A percentile compares a stretch with the other conserved stretches of the same genome.
Evolutionary conservation across 2,797 vertebrate genomes (phyloP).

Genomic region (Hypotaenidia okinawae): DNA sequence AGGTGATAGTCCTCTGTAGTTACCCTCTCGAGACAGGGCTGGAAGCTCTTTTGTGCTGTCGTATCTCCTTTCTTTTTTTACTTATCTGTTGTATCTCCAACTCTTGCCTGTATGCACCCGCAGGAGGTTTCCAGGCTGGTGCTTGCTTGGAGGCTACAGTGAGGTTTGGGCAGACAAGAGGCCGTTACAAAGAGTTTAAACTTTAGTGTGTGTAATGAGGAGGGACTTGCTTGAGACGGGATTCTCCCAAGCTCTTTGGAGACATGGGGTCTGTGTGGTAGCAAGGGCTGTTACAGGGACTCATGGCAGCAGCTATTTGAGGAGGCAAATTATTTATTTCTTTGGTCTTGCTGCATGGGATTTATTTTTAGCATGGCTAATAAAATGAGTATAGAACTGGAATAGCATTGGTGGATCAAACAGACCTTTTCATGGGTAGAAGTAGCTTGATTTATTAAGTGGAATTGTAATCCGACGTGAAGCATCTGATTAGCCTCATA

Average conservation of each 20-base stretch:
- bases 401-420: background rate
- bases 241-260: background rate
- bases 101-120: background rate
- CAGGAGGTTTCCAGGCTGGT: background rate
- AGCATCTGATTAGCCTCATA: slow-evolving; percentile 48
- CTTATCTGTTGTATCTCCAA: background rate
- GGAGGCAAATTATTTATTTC: background rate
- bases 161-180: background rate
- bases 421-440: slow-evolving; percentile 25
- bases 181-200: accelerated
- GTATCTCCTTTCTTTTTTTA: background rate
- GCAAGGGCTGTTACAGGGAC: background rate
- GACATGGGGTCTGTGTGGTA: background rate
- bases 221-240: background rate
- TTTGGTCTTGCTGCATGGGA: background rate
- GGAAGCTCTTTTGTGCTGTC: background rate
- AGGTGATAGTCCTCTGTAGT: background rate
- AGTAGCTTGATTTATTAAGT: slow-evolving; percentile 59
- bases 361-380: slow-evolving; percentile 48
- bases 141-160: background rate
- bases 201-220: background rate
- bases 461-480: slow-evolving; percentile 48
- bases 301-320: background rate
- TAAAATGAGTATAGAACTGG: slow-evolving; percentile 8
- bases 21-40: background rate